Conservation (phyloP, 2,113 vertebrate genomes). For the Gulo gulo region DNA sequence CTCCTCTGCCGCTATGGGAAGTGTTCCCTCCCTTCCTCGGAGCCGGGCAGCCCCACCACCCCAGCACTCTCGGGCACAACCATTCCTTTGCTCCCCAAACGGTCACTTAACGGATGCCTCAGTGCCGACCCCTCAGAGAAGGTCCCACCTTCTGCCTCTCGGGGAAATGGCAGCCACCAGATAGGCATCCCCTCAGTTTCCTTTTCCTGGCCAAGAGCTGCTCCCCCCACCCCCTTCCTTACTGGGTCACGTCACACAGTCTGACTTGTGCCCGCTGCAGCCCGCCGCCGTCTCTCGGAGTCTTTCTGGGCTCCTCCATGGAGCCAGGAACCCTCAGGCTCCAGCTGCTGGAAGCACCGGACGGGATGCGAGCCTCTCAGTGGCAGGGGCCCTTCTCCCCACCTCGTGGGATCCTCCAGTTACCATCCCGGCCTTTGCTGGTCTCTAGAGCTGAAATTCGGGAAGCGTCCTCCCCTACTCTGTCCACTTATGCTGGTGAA, state of each 20-base stretch:
- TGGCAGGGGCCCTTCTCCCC: background rate
- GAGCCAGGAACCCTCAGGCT: background rate
- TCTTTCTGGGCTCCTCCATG: background rate
- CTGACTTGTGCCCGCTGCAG: background rate
- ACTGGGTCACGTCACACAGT: fast-evolving
- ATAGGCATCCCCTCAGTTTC: fast-evolving
- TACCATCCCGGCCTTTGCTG: background rate
- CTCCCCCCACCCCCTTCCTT: too few species aligned
- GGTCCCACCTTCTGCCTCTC: background rate
- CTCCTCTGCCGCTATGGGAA: fast-evolving
- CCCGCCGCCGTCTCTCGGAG: fast-evolving
- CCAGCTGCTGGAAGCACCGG: fast-evolving
- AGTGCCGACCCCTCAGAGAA: background rate
- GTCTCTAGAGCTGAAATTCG: background rate
- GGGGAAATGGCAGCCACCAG: background rate
- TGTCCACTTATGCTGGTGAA: background rate
- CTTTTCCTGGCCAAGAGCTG: fast-evolving
- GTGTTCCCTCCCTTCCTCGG: background rate
- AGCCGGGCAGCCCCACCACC: fast-evolving
- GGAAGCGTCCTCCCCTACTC: background rate
- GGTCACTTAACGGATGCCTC: fast-evolving
- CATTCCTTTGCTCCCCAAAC: fast-evolving
- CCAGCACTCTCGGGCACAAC: fast-evolving
- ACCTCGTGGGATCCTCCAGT: fast-evolving
- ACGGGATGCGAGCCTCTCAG: background rate